Evolutionary conservation across 2,888 invertebrate species (phyloP).

Genomic region (Ormyrus thymus): DNA sequence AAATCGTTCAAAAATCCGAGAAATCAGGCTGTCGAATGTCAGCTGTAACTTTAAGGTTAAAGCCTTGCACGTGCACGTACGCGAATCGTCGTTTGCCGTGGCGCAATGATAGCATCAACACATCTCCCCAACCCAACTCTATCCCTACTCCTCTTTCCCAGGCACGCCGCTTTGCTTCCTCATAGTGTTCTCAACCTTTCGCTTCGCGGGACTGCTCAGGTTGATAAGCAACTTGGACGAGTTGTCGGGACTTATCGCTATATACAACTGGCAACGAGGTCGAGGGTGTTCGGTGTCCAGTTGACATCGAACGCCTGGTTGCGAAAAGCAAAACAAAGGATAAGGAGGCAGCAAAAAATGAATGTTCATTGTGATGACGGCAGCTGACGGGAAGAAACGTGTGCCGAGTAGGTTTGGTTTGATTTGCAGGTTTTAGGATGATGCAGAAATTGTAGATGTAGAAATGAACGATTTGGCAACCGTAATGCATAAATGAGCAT

Average conservation of each 20-base stretch:
- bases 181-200: background rate
- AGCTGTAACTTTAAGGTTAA: constrained; percentile 38
- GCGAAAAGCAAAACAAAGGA: too few species aligned
- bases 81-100: too few species aligned
- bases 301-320: too few species aligned
- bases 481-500: too few species aligned
- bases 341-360: too few species aligned
- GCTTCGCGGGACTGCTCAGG: background rate
- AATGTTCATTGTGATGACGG: too few species aligned
- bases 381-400: too few species aligned
- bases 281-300: background rate
- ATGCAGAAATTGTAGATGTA: too few species aligned
- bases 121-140: background rate
- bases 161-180: background rate
- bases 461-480: too few species aligned
- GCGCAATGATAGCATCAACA: background rate
- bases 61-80: background rate
- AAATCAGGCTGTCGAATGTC: background rate
- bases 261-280: constrained; percentile 17
- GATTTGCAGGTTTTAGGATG: too few species aligned
- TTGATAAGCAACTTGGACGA: background rate
- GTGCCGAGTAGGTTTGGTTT: too few species aligned
- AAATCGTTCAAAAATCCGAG: background rate
- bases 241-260: background rate
- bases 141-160: background rate